Base-by-base conservation (phyloP, 2,888 invertebrate genomes). In the Cantharis rustica region DNA sequence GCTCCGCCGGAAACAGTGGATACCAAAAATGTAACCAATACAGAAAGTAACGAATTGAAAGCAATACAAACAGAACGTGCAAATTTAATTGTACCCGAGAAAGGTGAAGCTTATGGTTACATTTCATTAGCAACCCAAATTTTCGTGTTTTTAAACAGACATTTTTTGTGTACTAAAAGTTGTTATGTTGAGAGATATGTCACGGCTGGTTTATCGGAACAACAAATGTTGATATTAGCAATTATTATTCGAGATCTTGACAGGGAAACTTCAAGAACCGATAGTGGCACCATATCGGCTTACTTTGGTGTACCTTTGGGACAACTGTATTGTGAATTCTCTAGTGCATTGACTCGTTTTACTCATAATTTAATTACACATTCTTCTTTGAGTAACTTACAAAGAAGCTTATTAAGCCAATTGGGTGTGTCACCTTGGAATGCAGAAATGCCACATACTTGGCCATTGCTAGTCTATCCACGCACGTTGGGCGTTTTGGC, bases 171-270 rank as follows among this genome's bases (percentile, higher is more conserved):
- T 83, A 93, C 93, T 81, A 93, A 92, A 83, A 93, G 91, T 81
- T 92, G 90, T n/a, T 92, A 92, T 83, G 90, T 94, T 72, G 90
- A 91, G 71, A 90, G 92, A 80, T 93, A 93, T 84, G 93, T 93
- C 1, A 93, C 94, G 81, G 90, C 91, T 61, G 93, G 94, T 61
- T 89, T 96, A 27, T 93, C 95, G 74, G 97, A 97, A 84, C 95
- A 96, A 69, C 97, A 98, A 88, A 96, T 97, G 91, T 92, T 95
- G 10, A 92, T 96, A 81, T 90, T 98, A 76, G 95, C 97, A 0
- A 95, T 95, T 9, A 93, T 98, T 68, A 94, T 98, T 71, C 93
- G 95, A 83, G 98, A 98, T 87, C 90, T 98, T 72, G 98, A 98
- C 88, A 91, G 95, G 71, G 98, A 98, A 89, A 95, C 95, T 1